Percentiles rank a stretch among this genome's conserved stretches.
These are phyloP conservation scores for Coregonus suidteri DNA, from an alignment of 2,797 vertebrate species.

Conservation along the genomic window DNA sequence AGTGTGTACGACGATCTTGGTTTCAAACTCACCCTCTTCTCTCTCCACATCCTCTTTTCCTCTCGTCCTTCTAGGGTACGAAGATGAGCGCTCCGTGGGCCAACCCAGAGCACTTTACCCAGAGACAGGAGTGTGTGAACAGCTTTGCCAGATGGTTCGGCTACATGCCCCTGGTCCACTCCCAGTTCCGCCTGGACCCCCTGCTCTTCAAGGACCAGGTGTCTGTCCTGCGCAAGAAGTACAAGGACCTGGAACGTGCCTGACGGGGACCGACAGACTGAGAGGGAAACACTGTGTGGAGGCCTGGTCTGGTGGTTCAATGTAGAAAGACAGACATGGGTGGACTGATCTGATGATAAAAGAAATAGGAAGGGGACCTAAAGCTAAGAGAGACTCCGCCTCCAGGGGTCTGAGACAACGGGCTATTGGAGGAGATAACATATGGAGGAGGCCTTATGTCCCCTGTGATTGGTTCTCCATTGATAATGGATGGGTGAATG, in stretches of 20 bases:
- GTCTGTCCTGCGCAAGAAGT: constrained; percentile 90
- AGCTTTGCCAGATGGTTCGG: constrained; percentile 84
- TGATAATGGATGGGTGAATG: constrained; percentile 23
- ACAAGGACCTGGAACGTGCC: constrained; percentile 86
- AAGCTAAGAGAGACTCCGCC: constrained; percentile 12
- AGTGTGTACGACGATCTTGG: not conserved
- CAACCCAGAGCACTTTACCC: constrained; percentile 77
- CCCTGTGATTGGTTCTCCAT: constrained; percentile 11
- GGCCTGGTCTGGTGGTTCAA: constrained; percentile 7
- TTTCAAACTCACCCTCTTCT: not conserved
- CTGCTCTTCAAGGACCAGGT: constrained; percentile 96
- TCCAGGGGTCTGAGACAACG: constrained; percentile 12
- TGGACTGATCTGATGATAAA: constrained; percentile 49
- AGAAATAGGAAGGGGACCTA: constrained; percentile 5
- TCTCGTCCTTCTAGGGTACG: constrained; percentile 54
- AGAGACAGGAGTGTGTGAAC: constrained; percentile 83
- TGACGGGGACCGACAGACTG: constrained; percentile 48
- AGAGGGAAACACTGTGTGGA: not conserved
- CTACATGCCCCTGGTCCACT: constrained; percentile 91
- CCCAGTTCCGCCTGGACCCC: constrained; percentile 89
- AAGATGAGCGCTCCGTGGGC: constrained; percentile 67
- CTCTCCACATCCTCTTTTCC: not conserved
- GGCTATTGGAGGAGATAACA: constrained; percentile 1
- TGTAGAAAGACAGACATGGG: constrained; percentile 51
- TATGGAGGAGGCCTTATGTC: constrained; percentile 22